Base-by-base conservation (phyloP, 2,797 vertebrate genomes). In the Valencia hispanica region DNA sequence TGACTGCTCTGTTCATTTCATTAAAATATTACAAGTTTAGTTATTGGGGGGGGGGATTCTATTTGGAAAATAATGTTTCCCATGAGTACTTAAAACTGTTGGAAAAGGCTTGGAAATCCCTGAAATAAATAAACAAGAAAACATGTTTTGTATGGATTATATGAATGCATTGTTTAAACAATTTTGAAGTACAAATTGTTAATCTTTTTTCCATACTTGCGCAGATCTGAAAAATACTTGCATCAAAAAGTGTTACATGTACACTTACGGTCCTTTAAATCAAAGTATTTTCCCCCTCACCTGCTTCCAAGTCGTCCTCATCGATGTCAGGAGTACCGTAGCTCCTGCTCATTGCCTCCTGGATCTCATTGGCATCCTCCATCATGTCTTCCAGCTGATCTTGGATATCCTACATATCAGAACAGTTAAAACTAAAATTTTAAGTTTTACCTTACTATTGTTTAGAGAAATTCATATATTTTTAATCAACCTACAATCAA, bases 351-450 rank as follows among this genome's bases (percentile, higher is more conserved):
- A 99, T 77, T 0, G 97, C 95, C 73, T 99, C 98, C 85, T 99
- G 98, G 78, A 99, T 97, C 51, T 99, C 98, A 55, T 92, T 97
- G 72, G 98, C 97, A 51, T 99, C 97, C 91, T 99, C 97, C 98
- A 99, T 99, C 98, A 99, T 99, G 91, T 99, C 98, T 85, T 97
- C 97, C 81, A 99, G 89, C 82, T 99, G 96, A 84, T 99, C 98
- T 93, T 99, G 98, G 74, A 99, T 89, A 81, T 98, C 96, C 98
- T 99, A 22, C 84, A 6, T 63, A 73, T 69, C 15, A 5, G 70
- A 7, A 45, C 2, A 34, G 20, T 61, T 32, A 22, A 39, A 65
- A 36, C 8, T 4, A 25, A 25, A 39, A 66, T 12, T 41, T 11
- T n/a, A 15, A 6, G 39, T 41, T 12, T 41, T 34, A 66, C 20